These are phyloP conservation scores for Poecilobothrus nobilitatus DNA, from an alignment of 2,888 invertebrate species.

Conservation along the genomic window DNA sequence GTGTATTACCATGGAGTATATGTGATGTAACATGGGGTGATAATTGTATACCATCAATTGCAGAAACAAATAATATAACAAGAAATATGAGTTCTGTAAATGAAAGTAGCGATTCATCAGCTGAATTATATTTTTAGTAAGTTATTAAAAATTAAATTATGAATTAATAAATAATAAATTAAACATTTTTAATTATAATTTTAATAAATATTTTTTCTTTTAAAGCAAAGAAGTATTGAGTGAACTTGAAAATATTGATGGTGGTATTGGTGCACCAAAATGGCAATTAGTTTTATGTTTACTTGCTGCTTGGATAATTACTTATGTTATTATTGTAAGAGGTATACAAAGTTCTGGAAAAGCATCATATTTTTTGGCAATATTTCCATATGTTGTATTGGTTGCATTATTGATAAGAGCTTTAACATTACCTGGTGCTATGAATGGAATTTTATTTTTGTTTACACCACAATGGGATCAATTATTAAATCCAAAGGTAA, in stretches of 20 bases:
- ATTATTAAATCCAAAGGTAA: conserved; percentile 51
- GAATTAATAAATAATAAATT: too few relatives aligned
- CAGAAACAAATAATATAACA: conserved; percentile 23
- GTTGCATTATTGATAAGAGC: conserved; percentile 55
- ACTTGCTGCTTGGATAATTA: conserved; percentile 46
- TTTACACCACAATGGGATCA: conserved; percentile 57
- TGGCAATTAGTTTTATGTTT: conserved; percentile 49
- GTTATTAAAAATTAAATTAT: conserved; percentile 24
- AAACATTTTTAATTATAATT: conserved; percentile 4
- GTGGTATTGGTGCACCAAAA: conserved; percentile 50
- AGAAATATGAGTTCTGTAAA: conserved; percentile 17
- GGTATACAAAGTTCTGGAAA: conserved; percentile 59
- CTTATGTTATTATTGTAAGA: conserved; percentile 48
- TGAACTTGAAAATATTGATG: conserved; percentile 45
- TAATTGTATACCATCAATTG: conserved; percentile 41
- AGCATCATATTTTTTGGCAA: conserved; percentile 64
- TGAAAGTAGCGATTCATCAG: conserved; percentile 26
- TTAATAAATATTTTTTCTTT: conserved; percentile 1
- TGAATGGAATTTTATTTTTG: conserved; percentile 55
- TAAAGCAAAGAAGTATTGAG: conserved; percentile 48
- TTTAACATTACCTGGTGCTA: conserved; percentile 52
- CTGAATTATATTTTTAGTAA: conserved; percentile 46
- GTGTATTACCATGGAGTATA: conserved; percentile 54
- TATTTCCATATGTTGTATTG: conserved; percentile 62
- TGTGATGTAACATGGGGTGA: conserved; percentile 50